These are phyloP conservation scores for Orthosia incerta DNA, from an alignment of 2,888 invertebrate genomes.

Conservation along the genomic window DNA sequence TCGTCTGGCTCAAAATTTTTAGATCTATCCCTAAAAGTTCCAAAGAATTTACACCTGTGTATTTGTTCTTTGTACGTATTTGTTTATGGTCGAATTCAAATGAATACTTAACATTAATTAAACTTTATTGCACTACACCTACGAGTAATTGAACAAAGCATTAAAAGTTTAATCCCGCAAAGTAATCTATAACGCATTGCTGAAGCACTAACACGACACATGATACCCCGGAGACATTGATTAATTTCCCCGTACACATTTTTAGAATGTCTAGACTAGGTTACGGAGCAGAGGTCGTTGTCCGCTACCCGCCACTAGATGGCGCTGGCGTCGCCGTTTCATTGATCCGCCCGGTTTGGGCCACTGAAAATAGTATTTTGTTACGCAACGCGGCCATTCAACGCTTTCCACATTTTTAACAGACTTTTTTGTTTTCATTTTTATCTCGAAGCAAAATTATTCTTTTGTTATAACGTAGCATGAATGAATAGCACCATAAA, in stretches of 20 bases:
- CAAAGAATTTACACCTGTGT: background rate
- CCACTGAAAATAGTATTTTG: slow-evolving; percentile 78
- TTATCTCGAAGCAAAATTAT: slow-evolving; percentile 34
- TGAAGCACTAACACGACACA: slow-evolving; percentile 57
- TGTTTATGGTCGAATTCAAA: slow-evolving; percentile 5
- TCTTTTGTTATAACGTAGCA: slow-evolving; percentile 33
- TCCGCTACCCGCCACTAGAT: slow-evolving; percentile 75
- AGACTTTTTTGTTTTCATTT: slow-evolving; percentile 54
- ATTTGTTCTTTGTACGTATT: background rate
- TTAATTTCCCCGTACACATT: slow-evolving; percentile 58
- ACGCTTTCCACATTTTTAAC: slow-evolving; percentile 43
- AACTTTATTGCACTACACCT: slow-evolving; percentile 24
- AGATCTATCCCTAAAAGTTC: background rate
- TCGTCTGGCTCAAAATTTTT: background rate
- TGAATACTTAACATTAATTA: slow-evolving; percentile 22
- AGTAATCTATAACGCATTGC: slow-evolving; percentile 34
- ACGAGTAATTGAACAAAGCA: slow-evolving; percentile 7
- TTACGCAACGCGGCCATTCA: slow-evolving; percentile 68
- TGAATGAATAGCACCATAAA: slow-evolving; percentile 52
- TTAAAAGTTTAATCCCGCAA: slow-evolving; percentile 35
- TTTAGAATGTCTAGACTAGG: slow-evolving; percentile 67
- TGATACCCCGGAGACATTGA: slow-evolving; percentile 63
- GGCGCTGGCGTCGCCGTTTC: slow-evolving; percentile 75
- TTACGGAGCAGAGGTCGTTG: slow-evolving; percentile 68
- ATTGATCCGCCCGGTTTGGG: slow-evolving; percentile 80